These are phyloP conservation scores for Neomorphus geoffroyi DNA, from an alignment of 2,797 vertebrate species.

Conservation along the genomic window DNA sequence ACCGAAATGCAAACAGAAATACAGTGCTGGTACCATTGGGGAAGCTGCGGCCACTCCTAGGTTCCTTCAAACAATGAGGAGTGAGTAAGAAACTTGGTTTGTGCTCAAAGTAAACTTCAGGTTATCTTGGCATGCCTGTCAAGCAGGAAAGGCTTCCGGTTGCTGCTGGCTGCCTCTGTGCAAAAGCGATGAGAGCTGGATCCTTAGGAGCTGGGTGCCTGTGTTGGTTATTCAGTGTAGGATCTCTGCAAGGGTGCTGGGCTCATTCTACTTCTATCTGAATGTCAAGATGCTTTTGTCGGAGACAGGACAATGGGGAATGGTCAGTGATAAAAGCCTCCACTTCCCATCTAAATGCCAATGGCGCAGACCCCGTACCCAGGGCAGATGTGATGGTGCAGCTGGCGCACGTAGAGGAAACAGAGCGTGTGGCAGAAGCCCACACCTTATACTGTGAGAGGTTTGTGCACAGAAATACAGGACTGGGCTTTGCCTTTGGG, in stretches of 20 bases:
- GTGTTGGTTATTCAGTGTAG: fast-evolving
- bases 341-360: no score
- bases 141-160: not conserved
- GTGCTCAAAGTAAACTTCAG: not conserved
- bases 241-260: not conserved
- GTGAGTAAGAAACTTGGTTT: not conserved
- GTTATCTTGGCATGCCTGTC: not conserved
- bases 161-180: not conserved
- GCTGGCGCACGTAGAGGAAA: no score
- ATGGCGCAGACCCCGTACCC: no score
- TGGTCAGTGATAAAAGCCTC: no score
- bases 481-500: no score
- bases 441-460: no score
- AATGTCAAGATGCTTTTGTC: no score
- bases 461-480: no score
- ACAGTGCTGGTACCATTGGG: fast-evolving
- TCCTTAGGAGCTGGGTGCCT: not conserved
- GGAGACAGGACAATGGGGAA: no score
- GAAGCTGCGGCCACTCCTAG: not conserved
- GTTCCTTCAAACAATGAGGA: not conserved
- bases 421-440: no score
- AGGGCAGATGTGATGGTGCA: no score
- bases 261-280: not conserved
- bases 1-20: not conserved
- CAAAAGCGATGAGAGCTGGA: not conserved